Conservation (phyloP, 2,888 invertebrate genomes). For the Pomacea canaliculata region DNA sequence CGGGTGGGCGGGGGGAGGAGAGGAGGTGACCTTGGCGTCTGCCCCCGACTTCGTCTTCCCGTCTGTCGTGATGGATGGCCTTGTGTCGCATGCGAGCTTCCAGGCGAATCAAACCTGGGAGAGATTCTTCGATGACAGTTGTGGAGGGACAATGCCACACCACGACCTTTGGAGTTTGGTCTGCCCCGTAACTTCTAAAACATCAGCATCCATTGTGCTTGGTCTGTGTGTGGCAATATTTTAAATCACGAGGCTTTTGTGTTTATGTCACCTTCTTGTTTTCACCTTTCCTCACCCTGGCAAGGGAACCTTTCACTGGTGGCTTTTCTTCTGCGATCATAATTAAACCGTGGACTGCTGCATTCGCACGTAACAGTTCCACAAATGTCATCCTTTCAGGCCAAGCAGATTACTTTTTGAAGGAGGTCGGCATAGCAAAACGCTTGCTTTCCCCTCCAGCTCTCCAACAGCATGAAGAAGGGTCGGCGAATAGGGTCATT, state of each 20-base stretch:
- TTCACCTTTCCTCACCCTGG: not conserved
- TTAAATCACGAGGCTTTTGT: not conserved
- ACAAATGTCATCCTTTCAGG: not conserved
- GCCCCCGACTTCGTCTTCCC: no score
- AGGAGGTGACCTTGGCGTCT: conserved; percentile 2
- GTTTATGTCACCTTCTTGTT: not conserved
- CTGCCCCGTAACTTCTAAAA: not conserved
- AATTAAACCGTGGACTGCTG: not conserved
- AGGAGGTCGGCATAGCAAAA: not conserved
- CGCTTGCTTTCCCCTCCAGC: not conserved
- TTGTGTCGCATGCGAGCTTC: no score
- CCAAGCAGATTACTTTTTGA: not conserved
- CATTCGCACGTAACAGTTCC: not conserved
- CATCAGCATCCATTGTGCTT: no score
- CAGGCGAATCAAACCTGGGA: no score
- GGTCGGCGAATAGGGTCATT: not conserved
- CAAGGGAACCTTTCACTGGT: not conserved
- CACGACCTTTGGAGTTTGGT: not conserved
- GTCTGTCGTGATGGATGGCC: no score
- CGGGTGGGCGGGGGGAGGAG: no score
- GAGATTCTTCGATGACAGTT: conserved; percentile 1
- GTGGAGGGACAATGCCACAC: conserved; percentile 8
- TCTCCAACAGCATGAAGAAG: not conserved
- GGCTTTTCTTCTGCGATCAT: conserved; percentile 2
- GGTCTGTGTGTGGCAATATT: no score